These are phyloP conservation scores for Heterohyrax brucei DNA, from an alignment of 2,797 vertebrate genomes.

Conservation along the genomic window DNA sequence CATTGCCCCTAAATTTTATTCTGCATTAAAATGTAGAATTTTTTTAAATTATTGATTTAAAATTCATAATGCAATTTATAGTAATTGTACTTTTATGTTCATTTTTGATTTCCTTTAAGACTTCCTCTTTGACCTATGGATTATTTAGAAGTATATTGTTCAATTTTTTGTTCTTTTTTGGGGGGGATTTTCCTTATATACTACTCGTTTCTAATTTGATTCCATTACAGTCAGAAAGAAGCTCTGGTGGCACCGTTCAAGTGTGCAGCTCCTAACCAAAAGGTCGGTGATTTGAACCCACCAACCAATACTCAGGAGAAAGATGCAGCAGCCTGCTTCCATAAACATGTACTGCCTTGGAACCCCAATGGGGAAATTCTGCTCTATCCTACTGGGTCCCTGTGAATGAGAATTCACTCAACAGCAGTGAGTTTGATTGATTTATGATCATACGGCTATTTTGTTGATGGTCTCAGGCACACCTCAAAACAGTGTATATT, in stretches of 20 bases:
- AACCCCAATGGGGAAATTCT: too few species aligned
- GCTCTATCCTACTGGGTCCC: too few species aligned
- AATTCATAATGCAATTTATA: constrained; percentile 41
- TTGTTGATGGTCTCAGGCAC: neutral
- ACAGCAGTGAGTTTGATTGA: too few species aligned
- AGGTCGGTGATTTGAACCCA: too few species aligned
- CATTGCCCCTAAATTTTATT: neutral
- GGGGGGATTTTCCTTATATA: neutral
- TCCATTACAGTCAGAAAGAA: neutral
- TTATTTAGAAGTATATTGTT: neutral
- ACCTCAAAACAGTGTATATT: neutral
- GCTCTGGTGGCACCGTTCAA: too few species aligned
- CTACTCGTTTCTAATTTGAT: neutral
- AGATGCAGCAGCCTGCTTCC: too few species aligned
- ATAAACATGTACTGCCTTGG: too few species aligned
- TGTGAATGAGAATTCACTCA: too few species aligned
- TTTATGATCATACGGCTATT: neutral
- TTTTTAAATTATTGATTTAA: neutral
- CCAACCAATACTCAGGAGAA: too few species aligned
- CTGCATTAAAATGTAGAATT: constrained; percentile 15
- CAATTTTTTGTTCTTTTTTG: neutral
- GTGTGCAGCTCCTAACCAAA: too few species aligned
- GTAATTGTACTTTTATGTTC: constrained; percentile 27
- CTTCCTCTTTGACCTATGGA: neutral
- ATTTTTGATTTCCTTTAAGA: neutral